phyloP scores from a whole-genome alignment of 2,113 vertebrate species.

The Sciurus niger region DNA sequence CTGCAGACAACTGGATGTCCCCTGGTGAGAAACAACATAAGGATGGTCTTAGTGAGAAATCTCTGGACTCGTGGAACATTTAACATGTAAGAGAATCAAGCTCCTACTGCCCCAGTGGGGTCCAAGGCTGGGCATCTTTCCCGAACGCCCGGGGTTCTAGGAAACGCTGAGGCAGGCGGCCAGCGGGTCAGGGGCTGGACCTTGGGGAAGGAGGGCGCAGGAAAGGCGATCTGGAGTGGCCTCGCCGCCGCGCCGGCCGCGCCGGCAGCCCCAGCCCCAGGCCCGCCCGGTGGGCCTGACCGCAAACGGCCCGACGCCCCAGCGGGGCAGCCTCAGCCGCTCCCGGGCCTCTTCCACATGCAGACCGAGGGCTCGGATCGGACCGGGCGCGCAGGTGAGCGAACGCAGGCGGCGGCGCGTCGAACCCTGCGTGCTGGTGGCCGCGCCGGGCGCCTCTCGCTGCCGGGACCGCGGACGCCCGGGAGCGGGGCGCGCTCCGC shows the following conservation, averaged over 20 bases:
- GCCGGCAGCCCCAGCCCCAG: not conserved
- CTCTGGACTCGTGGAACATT: too few relatives aligned
- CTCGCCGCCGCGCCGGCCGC: too few relatives aligned
- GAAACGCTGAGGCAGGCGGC: fast-evolving
- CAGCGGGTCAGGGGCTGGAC: not conserved
- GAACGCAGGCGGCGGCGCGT: not conserved
- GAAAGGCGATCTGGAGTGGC: fast-evolving
- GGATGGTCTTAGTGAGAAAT: not conserved
- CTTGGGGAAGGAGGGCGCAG: fast-evolving
- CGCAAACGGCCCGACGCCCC: too few relatives aligned
- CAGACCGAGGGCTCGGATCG: not conserved
- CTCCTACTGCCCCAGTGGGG: not conserved
- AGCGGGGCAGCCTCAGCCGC: not conserved
- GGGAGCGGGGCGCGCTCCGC: too few relatives aligned
- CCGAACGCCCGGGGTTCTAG: too few relatives aligned
- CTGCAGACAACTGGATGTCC: not conserved
- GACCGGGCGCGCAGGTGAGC: not conserved
- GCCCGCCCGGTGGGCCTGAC: not conserved
- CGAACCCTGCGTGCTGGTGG: too few relatives aligned
- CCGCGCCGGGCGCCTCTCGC: too few relatives aligned
- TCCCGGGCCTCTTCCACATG: fast-evolving
- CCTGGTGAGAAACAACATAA: fast-evolving
- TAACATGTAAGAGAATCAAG: not conserved
- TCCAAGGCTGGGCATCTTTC: not conserved
- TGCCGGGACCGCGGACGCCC: too few relatives aligned